Evolutionary conservation across 2,113 vertebrate species (phyloP), one percentile per base, ranked within the genome.

Genomic region (Melierax canorus): DNA sequence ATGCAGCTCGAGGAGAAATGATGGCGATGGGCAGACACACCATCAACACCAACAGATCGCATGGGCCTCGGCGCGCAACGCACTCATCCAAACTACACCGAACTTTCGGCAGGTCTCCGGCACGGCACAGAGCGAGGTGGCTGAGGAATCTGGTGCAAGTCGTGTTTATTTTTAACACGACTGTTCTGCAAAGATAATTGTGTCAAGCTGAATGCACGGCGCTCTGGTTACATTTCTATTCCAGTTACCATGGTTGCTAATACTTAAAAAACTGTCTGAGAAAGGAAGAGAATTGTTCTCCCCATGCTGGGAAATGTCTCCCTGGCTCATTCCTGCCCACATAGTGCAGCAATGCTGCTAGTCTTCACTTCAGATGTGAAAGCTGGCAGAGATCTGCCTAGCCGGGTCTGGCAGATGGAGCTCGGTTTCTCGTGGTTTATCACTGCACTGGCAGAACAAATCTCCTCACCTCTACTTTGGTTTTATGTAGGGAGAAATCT

Each of bases 221-320:
- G 12, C 84, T 27, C 36, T 38, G 93, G 91, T 64, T 96, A 63
- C 93, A 71, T 86, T 95, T 72, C 93, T 94, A 43, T 96, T 81
- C 48, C 86, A 94, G 97, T 98, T 97, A 63, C 97, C 93, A 97
- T 97, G 97, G 97, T 96, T 98, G 94, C 97, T 84, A 75, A 93
- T 94, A 91, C 95, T 97, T 79, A 90, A 97, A 96, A 97, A 97
- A 78, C 77, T 94, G 95, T 91, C 95, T 74, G 96, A 94, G 97
- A 93, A 97, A 92, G 94, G 95, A 94, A 88, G 94, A 60, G 91
- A 91, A 97, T 94, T 94, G 95, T 97, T 97, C 95, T 96, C 79
- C 84, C 90, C 81, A 26, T 66, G 91, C 80, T 84, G 88, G 97
- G 95, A 97, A 74, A 92, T 58, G 95, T 97, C 94, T 80, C 92